These are phyloP conservation scores for Malurus cyaneus DNA, from an alignment of 2,113 vertebrate genomes.

Conservation along the genomic window DNA sequence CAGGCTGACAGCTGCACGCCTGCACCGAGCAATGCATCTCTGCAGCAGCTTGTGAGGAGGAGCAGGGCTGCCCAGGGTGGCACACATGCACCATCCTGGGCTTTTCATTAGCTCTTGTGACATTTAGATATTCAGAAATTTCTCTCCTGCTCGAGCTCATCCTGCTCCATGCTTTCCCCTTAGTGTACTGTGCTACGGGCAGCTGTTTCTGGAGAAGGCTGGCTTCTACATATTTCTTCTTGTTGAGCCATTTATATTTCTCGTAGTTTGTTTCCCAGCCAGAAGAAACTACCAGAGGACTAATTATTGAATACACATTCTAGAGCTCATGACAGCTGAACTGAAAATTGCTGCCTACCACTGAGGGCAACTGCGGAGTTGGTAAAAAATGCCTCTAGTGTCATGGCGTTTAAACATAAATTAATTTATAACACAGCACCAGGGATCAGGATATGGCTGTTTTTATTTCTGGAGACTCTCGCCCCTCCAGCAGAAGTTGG, in stretches of 20 bases:
- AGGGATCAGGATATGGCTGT: neutral
- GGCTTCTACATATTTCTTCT: neutral
- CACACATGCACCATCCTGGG: neutral
- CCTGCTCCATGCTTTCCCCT: neutral
- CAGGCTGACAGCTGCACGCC: neutral
- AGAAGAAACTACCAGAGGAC: constrained; percentile 41
- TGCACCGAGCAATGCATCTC: neutral
- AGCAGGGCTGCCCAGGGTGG: neutral
- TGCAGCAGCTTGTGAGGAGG: neutral
- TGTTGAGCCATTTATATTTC: neutral
- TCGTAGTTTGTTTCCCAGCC: constrained; percentile 6
- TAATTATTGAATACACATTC: constrained; percentile 39
- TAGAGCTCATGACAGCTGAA: constrained; percentile 38
- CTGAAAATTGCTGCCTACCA: constrained; percentile 45
- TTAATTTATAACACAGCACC: constrained; percentile 6
- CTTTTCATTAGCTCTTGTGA: neutral
- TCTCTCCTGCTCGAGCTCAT: neutral
- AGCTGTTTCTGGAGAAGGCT: neutral
- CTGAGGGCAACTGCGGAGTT: constrained; percentile 42
- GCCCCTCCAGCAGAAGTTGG: neutral
- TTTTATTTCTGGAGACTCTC: neutral
- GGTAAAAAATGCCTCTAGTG: constrained; percentile 26
- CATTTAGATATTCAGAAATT: neutral
- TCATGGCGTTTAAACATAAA: neutral
- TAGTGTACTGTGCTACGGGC: neutral